Conservation (phyloP, 2,113 vertebrate species). For the Xiphias gladius region DNA sequence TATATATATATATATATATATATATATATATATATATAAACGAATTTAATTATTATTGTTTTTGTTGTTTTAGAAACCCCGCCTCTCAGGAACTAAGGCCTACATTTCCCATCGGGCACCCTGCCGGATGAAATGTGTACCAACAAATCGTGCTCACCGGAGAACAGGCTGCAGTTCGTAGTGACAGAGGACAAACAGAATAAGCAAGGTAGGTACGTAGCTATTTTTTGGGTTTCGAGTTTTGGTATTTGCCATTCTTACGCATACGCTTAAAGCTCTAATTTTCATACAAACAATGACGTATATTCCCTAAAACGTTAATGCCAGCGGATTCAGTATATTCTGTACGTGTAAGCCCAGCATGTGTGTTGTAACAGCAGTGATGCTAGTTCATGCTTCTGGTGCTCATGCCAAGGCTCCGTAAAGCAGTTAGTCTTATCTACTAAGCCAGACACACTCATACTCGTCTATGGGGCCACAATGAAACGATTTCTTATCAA, state of each 20-base stretch:
- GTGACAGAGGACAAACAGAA: slow-evolving; percentile 60
- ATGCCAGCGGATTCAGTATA: neutral
- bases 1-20: no score
- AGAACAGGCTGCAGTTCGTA: slow-evolving; percentile 6
- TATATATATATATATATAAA: no score
- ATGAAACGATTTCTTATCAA: neutral
- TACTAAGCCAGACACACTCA: slow-evolving; percentile 23
- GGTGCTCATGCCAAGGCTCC: neutral
- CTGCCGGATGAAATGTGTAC: neutral
- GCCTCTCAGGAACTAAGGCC: neutral
- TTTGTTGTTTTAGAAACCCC: neutral
- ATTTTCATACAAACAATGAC: neutral
- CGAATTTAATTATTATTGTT: no score
- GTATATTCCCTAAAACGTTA: neutral
- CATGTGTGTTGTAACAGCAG: neutral
- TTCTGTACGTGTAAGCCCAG: neutral
- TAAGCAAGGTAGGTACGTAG: slow-evolving; percentile 53
- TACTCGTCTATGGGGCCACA: neutral
- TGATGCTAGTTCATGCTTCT: neutral
- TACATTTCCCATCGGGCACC: slow-evolving; percentile 69
- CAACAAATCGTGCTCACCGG: slow-evolving; percentile 49
- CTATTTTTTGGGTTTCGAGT: neutral
- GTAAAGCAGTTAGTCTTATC: slow-evolving; percentile 57
- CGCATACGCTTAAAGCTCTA: neutral
- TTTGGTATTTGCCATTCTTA: neutral